A percentile compares a stretch with the other conserved stretches of the same genome.
Conservation (phyloP, 2,888 invertebrate genomes). For the Amphimallon solstitiale region DNA sequence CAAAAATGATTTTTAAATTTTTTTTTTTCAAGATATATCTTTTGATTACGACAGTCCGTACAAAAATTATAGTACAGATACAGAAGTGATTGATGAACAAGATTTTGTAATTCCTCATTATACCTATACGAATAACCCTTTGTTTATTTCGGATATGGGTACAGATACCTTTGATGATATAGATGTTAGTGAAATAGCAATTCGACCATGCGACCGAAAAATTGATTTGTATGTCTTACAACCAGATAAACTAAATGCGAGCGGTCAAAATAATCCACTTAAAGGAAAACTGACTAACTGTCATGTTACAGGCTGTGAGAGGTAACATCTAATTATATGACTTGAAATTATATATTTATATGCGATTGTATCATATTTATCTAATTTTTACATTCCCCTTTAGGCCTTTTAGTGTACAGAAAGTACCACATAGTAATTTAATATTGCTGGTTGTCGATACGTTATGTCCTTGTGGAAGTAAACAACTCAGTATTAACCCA, state of each 20-base stretch:
- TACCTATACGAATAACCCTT: conserved; percentile 63
- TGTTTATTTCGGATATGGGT: conserved; percentile 59
- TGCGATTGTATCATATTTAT: conserved; percentile 41
- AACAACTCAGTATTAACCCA: conserved; percentile 84
- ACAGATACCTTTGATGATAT: conserved; percentile 61
- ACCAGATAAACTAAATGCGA: conserved; percentile 81
- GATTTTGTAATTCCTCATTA: conserved; percentile 57
- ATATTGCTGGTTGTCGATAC: conserved; percentile 90
- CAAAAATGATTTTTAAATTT: neutral
- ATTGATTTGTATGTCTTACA: conserved; percentile 88
- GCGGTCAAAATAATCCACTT: conserved; percentile 81
- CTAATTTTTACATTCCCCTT: conserved; percentile 47
- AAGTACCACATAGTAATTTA: conserved; percentile 89
- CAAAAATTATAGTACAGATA: conserved; percentile 45
- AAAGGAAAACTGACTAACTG: conserved; percentile 91
- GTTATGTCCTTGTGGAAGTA: conserved; percentile 87
- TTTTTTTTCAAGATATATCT: conserved; percentile 18
- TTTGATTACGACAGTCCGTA: conserved; percentile 38
- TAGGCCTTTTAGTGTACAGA: conserved; percentile 91
- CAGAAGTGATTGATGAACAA: conserved; percentile 53
- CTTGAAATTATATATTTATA: too few species aligned
- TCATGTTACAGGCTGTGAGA: conserved; percentile 87
- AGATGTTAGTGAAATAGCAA: conserved; percentile 65
- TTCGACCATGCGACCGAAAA: conserved; percentile 86
- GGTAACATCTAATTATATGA: conserved; percentile 64